Conservation (phyloP, 2,888 invertebrate species). For the Polydesmus complanatus region DNA sequence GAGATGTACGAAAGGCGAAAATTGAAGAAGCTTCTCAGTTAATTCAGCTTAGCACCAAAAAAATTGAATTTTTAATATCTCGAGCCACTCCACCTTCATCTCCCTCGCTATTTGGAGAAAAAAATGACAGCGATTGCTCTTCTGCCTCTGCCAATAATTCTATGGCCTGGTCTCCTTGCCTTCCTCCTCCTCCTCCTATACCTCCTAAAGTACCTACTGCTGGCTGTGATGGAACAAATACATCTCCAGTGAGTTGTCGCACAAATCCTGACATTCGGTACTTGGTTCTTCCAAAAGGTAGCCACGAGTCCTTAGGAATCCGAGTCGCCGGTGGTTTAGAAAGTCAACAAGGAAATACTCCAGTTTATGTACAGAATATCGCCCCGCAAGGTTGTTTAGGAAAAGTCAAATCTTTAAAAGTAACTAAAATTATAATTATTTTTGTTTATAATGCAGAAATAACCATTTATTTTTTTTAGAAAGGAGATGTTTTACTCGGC, state of each 20-base stretch:
- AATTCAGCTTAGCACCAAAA: conserved; percentile 22
- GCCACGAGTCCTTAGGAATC: conserved; percentile 34
- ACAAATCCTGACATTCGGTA: not conserved
- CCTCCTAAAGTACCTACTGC: conserved; percentile 3
- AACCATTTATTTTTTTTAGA: conserved; percentile 25
- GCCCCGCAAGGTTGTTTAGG: conserved; percentile 35
- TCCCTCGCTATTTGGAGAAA: not conserved
- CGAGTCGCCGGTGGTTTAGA: conserved; percentile 36
- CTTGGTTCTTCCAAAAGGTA: conserved; percentile 25
- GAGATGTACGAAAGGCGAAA: conserved; percentile 33
- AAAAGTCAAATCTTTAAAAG: conserved; percentile 32
- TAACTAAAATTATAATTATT: conserved; percentile 17
- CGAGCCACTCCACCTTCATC: not conserved
- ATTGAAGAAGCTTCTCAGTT: conserved; percentile 34
- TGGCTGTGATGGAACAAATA: not conserved
- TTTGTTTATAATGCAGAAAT: not conserved
- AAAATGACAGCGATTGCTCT: not conserved
- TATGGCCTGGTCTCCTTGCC: not conserved
- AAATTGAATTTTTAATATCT: conserved; percentile 7
- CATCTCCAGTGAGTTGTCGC: not conserved
- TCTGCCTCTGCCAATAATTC: not conserved
- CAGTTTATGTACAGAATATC: conserved; percentile 37
- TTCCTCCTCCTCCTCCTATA: conserved; percentile 2
- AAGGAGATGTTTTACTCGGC: conserved; percentile 36
- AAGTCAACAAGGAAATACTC: conserved; percentile 36